A percentile compares a stretch with the other conserved stretches of the same genome.
phyloP scores from a whole-genome alignment of 2,888 invertebrate species.

The Gymnocheta viridis region DNA sequence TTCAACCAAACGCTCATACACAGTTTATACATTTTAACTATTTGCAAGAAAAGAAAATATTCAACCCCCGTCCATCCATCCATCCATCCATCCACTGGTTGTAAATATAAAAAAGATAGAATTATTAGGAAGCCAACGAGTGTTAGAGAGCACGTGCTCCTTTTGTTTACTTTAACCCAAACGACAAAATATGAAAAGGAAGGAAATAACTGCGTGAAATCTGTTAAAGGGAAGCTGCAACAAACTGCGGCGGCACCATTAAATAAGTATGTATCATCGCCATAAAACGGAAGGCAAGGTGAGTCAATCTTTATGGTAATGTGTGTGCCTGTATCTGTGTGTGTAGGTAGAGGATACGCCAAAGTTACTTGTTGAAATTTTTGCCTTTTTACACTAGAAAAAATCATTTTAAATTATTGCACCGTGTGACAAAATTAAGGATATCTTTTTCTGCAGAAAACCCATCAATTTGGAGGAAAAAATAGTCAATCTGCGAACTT shows the following conservation, averaged over 20 bases:
- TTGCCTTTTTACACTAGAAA: slow-evolving; percentile 34
- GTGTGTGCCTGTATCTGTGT: not conserved
- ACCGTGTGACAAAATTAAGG: no score
- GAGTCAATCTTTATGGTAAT: slow-evolving; percentile 28
- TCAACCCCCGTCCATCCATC: slow-evolving; percentile 36
- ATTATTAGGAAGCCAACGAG: slow-evolving; percentile 43
- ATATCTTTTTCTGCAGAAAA: no score
- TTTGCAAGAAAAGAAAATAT: not conserved
- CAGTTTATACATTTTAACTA: not conserved
- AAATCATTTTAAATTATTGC: not conserved
- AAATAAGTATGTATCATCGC: slow-evolving; percentile 43
- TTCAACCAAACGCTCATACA: slow-evolving; percentile 10
- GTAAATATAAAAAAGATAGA: slow-evolving; percentile 26
- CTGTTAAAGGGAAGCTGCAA: slow-evolving; percentile 64
- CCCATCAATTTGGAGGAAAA: no score
- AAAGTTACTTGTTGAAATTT: slow-evolving; percentile 64
- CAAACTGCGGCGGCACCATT: slow-evolving; percentile 58
- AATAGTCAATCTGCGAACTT: no score
- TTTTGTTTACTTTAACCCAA: slow-evolving; percentile 69
- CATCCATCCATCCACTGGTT: slow-evolving; percentile 15
- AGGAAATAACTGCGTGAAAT: slow-evolving; percentile 69
- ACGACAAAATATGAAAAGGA: slow-evolving; percentile 70
- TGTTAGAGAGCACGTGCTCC: slow-evolving; percentile 64
- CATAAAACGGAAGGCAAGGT: slow-evolving; percentile 48
- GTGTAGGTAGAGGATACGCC: slow-evolving; percentile 32